Conservation (phyloP, 2,888 invertebrate genomes). For the Sthenelais limicola region DNA sequence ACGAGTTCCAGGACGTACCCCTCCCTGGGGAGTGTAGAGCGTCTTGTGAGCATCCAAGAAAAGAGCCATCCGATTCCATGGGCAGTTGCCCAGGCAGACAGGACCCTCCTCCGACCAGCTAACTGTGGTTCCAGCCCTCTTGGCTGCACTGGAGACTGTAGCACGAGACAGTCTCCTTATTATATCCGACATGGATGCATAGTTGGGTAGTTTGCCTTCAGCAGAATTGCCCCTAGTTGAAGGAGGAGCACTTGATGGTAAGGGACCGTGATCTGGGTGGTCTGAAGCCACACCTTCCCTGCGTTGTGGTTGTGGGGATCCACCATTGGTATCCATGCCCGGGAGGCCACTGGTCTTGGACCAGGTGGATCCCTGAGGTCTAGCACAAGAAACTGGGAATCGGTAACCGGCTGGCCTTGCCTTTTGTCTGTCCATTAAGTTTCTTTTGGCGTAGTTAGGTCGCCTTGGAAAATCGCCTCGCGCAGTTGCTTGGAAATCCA, state of each 20-base stretch:
- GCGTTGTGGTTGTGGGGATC: not conserved
- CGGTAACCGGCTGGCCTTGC: constrained; percentile 13
- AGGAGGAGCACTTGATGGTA: not conserved
- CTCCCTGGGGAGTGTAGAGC: constrained; percentile 15
- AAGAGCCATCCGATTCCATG: constrained; percentile 7
- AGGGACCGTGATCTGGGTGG: not conserved
- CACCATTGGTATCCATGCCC: not conserved
- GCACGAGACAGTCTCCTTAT: constrained; percentile 16
- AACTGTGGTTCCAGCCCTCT: not conserved
- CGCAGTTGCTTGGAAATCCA: too few relatives aligned
- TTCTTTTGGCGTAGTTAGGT: constrained; percentile 9
- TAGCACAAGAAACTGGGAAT: constrained; percentile 3
- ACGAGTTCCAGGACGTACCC: not conserved
- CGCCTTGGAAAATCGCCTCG: constrained; percentile 1
- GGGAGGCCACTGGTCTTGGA: not conserved
- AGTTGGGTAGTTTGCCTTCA: not conserved
- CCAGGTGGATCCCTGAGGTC: not conserved
- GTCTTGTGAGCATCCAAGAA: constrained; percentile 15
- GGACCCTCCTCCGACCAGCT: constrained; percentile 13
- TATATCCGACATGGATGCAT: not conserved
- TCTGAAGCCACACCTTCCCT: not conserved
- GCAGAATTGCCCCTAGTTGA: constrained; percentile 17
- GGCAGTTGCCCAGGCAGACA: not conserved
- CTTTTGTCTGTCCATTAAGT: constrained; percentile 30
- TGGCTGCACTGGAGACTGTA: constrained; percentile 10